Conservation (phyloP, 2,888 invertebrate genomes). For the Cryptosula pallasiana region DNA sequence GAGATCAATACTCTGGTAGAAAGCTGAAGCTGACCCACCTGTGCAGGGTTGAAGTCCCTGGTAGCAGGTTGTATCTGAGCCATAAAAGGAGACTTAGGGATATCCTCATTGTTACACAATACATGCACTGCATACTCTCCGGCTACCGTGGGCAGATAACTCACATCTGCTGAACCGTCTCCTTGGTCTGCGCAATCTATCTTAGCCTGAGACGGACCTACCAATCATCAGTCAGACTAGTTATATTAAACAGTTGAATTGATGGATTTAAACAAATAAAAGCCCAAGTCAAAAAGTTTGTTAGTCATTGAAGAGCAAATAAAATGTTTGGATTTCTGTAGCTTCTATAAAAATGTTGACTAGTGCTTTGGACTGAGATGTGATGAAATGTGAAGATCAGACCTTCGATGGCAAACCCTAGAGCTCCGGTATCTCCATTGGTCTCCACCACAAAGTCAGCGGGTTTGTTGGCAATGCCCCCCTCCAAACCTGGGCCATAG, state of each 20-base stretch:
- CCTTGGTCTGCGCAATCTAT: constrained; percentile 75
- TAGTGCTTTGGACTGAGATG: too few species aligned
- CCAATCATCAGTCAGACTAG: too few species aligned
- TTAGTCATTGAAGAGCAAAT: too few species aligned
- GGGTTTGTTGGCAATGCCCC: constrained; percentile 70
- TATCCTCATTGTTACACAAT: constrained; percentile 74
- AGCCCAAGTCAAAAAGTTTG: too few species aligned
- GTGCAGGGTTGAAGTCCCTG: constrained; percentile 20
- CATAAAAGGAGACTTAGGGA: constrained; percentile 75
- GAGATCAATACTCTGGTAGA: too few species aligned
- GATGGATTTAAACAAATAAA: too few species aligned
- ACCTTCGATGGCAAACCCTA: constrained; percentile 57
- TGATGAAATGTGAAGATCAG: constrained; percentile 62
- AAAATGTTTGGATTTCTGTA: too few species aligned
- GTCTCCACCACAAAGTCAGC: constrained; percentile 77
- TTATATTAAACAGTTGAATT: too few species aligned
- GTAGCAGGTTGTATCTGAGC: constrained; percentile 63
- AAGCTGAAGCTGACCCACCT: constrained; percentile 13
- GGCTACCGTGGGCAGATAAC: constrained; percentile 68
- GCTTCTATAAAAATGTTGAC: too few species aligned
- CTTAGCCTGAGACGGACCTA: constrained; percentile 70
- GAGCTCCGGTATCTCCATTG: constrained; percentile 63
- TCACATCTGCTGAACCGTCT: constrained; percentile 73
- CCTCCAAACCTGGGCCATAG: constrained; percentile 72
- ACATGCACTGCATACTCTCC: constrained; percentile 77